Evolutionary conservation across 2,797 vertebrate species (phyloP).

Genomic region (Gallirallus australis): DNA sequence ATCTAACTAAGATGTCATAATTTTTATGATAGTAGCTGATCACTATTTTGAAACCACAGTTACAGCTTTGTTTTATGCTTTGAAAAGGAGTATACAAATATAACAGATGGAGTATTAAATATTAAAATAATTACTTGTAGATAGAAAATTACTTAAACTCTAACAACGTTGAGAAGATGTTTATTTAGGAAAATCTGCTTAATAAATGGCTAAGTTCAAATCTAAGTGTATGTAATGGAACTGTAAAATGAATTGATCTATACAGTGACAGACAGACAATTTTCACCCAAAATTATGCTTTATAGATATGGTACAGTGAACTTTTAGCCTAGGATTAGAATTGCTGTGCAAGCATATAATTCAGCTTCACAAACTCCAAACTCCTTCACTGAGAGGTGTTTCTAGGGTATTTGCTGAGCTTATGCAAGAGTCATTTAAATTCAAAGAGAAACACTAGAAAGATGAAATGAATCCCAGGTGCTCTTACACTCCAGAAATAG

Average conservation of each 20-base stretch:
- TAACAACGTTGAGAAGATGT: not conserved
- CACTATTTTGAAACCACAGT: constrained; percentile 16
- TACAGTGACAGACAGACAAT: not conserved
- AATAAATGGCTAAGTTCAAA: not conserved
- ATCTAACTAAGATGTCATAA: constrained; percentile 35
- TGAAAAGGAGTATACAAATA: not conserved
- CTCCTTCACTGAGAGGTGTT: constrained; percentile 9
- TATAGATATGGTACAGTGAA: not conserved
- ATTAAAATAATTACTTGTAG: constrained; percentile 35
- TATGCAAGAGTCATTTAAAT: constrained; percentile 56
- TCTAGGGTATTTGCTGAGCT: constrained; percentile 42
- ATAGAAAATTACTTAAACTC: constrained; percentile 37
- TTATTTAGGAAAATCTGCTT: not conserved
- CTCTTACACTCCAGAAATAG: constrained; percentile 39
- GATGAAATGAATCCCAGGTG: constrained; percentile 59
- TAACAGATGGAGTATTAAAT: constrained; percentile 20
- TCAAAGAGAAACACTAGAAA: constrained; percentile 55
- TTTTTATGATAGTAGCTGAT: constrained; percentile 26
- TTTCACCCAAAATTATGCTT: not conserved
- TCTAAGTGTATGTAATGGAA: not conserved
- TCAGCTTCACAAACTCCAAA: constrained; percentile 15
- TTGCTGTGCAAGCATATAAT: not conserved
- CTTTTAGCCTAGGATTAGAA: constrained; percentile 39
- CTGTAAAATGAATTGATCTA: not conserved
- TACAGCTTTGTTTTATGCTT: not conserved